phyloP scores from a whole-genome alignment of 2,113 vertebrate genomes.

The Aleadryas rufinucha region DNA sequence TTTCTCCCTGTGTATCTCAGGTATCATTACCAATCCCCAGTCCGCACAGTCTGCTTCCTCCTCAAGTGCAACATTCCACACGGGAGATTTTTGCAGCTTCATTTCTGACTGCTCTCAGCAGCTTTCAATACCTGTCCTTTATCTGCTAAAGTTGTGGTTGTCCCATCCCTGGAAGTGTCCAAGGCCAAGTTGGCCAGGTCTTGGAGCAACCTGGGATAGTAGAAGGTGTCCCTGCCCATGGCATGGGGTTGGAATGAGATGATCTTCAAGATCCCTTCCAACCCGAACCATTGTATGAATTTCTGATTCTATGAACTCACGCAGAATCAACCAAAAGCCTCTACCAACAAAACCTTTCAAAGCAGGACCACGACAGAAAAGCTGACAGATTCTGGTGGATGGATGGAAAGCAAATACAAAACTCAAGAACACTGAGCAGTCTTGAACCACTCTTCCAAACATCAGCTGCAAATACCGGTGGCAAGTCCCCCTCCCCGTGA shows the following conservation, averaged over 20 bases:
- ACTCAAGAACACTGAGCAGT: background rate
- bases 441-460: background rate
- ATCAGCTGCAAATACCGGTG: background rate
- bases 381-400: background rate
- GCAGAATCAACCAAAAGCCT: background rate
- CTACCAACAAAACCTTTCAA: background rate
- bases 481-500: background rate
- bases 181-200: rapidly evolving
- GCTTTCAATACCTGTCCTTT: background rate
- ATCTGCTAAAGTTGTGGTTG: rapidly evolving
- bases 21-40: background rate
- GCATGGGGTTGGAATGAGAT: background rate
- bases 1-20: background rate
- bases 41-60: background rate
- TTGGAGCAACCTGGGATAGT: background rate
- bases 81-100: rapidly evolving
- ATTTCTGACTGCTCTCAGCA: background rate
- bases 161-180: background rate
- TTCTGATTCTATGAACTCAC: background rate
- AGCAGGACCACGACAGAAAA: background rate
- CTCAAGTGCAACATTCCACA: background rate
- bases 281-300: background rate
- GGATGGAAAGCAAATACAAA: background rate
- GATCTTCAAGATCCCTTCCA: background rate
- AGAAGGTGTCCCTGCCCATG: background rate